phyloP scores from a whole-genome alignment of 2,888 invertebrate genomes.

The Leptopilina syphax region DNA sequence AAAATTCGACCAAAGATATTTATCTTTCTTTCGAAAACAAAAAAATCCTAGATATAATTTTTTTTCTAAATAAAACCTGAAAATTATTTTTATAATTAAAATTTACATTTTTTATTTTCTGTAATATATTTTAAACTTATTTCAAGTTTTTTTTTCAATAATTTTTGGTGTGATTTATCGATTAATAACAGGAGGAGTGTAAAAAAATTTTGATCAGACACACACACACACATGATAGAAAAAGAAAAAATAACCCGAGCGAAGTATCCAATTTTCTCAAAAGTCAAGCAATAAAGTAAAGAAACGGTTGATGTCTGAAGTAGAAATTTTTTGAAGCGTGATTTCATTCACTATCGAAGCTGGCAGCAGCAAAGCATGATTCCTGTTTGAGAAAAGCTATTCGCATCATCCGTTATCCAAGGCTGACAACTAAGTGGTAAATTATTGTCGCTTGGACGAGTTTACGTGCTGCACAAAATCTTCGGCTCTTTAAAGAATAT shows the following conservation, averaged over 20 bases:
- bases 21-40: neutral
- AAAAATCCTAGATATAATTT: too few species aligned
- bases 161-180: too few species aligned
- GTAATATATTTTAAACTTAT: too few species aligned
- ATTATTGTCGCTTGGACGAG: constrained; percentile 41
- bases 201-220: too few species aligned
- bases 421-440: constrained; percentile 37
- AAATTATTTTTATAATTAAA: too few species aligned
- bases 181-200: too few species aligned
- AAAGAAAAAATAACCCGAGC: neutral
- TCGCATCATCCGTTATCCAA: constrained; percentile 43
- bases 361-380: constrained; percentile 32
- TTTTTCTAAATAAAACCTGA: too few species aligned
- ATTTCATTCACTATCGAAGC: constrained; percentile 22
- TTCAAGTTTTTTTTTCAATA: too few species aligned
- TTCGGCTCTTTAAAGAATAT: neutral
- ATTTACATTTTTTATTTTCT: too few species aligned
- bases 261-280: neutral
- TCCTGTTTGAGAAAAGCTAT: constrained; percentile 44
- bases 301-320: neutral
- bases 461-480: constrained; percentile 38
- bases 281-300: neutral
- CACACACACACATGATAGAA: neutral
- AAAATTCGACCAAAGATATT: neutral
- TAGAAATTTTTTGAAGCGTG: constrained; percentile 16